Conservation (phyloP, 2,797 vertebrate genomes). For the Eidolon dupreanum region DNA sequence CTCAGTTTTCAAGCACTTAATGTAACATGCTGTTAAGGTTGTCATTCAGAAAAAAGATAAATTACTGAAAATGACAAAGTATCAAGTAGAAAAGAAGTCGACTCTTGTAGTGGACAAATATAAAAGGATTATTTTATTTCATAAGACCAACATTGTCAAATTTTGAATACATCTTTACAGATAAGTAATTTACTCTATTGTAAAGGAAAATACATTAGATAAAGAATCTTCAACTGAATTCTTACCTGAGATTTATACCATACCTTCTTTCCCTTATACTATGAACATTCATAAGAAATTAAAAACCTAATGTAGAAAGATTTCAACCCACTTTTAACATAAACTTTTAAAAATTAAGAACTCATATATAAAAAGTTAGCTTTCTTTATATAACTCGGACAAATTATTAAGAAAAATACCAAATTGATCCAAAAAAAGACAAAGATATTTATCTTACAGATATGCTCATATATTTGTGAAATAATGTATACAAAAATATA, state of each 20-base stretch:
- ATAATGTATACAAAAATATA: background rate
- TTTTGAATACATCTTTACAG: background rate
- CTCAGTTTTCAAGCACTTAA: conserved; percentile 36
- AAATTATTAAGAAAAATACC: background rate
- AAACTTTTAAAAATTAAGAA: background rate
- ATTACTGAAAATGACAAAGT: background rate
- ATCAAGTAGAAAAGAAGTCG: background rate
- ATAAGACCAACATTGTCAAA: background rate
- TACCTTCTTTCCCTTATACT: background rate
- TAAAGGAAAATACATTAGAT: conserved; percentile 1
- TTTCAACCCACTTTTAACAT: background rate
- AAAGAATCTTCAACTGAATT: background rate
- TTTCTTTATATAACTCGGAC: conserved; percentile 13
- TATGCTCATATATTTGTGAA: background rate
- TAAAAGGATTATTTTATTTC: conserved; percentile 32
- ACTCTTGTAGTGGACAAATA: background rate
- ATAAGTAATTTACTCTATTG: background rate
- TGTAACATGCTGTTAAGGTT: background rate
- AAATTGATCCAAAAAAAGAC: background rate
- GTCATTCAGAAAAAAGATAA: background rate
- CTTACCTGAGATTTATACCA: background rate
- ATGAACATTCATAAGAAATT: conserved; percentile 14
- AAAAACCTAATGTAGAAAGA: background rate
- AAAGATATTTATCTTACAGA: background rate
- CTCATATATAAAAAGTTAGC: background rate